A percentile compares a stretch with the other conserved stretches of the same genome.
Evolutionary conservation across 2,797 vertebrate species (phyloP).

Genomic region (Micropoecilia bifurca): DNA sequence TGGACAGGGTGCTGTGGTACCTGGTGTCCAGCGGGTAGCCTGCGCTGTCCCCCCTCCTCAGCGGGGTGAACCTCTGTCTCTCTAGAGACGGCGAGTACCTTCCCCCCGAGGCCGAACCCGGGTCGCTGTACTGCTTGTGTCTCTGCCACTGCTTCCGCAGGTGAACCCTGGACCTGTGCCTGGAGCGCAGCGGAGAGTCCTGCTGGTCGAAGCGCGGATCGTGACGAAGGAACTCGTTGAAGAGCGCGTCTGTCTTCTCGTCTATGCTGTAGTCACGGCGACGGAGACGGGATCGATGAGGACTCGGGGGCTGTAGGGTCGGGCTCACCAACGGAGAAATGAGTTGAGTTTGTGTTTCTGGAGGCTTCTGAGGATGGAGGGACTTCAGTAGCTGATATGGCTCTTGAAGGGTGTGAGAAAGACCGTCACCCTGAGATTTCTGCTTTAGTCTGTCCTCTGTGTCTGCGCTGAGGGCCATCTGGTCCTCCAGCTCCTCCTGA

Average conservation of each 20-base stretch:
- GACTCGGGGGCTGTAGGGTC: constrained; percentile 66
- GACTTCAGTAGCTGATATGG: constrained; percentile 52
- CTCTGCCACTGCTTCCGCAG: constrained; percentile 96
- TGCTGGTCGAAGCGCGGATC: constrained; percentile 92
- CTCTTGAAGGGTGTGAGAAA: constrained; percentile 49
- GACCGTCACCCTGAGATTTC: constrained; percentile 14
- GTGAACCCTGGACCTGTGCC: constrained; percentile 89
- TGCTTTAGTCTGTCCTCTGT: constrained; percentile 42
- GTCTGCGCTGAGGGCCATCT: constrained; percentile 54
- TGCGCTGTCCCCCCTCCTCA: constrained; percentile 81
- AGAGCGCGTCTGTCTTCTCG: constrained; percentile 94
- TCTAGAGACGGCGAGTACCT: constrained; percentile 78
- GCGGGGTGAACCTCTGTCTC: constrained; percentile 79
- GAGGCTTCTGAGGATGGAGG: constrained; percentile 52
- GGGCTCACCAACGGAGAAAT: constrained; percentile 60
- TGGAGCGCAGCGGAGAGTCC: constrained; percentile 84
- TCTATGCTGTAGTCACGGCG: constrained; percentile 99
- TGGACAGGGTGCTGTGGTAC: constrained; percentile 89
- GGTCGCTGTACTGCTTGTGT: constrained; percentile 95
- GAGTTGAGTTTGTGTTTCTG: constrained; percentile 53
- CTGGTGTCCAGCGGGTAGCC: constrained; percentile 81
- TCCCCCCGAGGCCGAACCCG: constrained; percentile 79
- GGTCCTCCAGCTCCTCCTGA: constrained; percentile 83
- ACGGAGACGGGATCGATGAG: constrained; percentile 70
- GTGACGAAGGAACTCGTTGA: constrained; percentile 95